Percentiles rank a stretch among this genome's conserved stretches.
These are phyloP conservation scores for Sebastes vulpes DNA, from an alignment of 2,797 vertebrate species.

Conservation along the genomic window DNA sequence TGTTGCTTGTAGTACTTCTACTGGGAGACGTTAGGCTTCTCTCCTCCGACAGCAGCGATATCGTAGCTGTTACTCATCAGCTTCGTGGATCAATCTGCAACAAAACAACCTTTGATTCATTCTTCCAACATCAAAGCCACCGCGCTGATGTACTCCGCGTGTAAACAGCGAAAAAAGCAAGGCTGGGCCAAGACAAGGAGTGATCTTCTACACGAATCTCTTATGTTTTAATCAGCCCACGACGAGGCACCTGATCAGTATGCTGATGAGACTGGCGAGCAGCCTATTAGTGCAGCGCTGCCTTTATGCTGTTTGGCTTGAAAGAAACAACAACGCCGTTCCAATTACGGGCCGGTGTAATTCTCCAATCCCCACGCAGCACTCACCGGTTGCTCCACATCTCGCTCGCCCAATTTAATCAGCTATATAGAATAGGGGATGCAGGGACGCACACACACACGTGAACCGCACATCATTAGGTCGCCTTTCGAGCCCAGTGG, in stretches of 20 bases:
- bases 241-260: constrained; percentile 72
- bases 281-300: constrained; percentile 62
- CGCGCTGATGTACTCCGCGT: constrained; percentile 12
- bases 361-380: constrained; percentile 57
- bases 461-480: constrained; percentile 66
- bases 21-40: constrained; percentile 24
- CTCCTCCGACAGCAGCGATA: background rate
- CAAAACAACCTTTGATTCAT: constrained; percentile 48
- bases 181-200: constrained; percentile 29
- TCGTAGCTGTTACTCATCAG: constrained; percentile 30
- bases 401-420: constrained; percentile 71
- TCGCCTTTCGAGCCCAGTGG: constrained; percentile 59
- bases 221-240: constrained; percentile 69
- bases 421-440: constrained; percentile 58
- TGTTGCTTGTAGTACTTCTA: constrained; percentile 38
- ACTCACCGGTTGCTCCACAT: constrained; percentile 60
- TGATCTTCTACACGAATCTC: constrained; percentile 41
- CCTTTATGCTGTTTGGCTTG: constrained; percentile 69
- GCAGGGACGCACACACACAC: constrained; percentile 8
- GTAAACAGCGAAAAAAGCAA: constrained; percentile 27
- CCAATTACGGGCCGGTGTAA: constrained; percentile 72
- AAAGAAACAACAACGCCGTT: constrained; percentile 72
- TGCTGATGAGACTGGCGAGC: constrained; percentile 67
- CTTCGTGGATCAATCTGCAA: constrained; percentile 45
- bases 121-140: constrained; percentile 61